Base-by-base conservation (phyloP, 2,888 invertebrate species). In the Adineta ricciae region DNA sequence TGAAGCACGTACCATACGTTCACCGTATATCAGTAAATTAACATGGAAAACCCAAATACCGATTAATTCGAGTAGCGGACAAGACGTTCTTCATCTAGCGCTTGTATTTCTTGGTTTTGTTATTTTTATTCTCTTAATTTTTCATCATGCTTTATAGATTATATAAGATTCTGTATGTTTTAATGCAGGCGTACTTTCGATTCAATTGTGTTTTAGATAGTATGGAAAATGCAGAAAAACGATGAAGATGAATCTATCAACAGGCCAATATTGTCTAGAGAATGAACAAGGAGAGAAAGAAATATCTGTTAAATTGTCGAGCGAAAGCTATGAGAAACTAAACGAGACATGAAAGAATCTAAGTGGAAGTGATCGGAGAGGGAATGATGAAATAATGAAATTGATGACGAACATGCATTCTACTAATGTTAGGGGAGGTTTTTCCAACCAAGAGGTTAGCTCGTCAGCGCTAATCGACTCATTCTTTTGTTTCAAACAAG, bases 301-400 rank as follows among this genome's bases (percentile, higher is more conserved):
- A 32, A 64, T 64, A 64, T 64, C 64, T 64, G 64, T 64, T 64
- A 32, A 36, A 64, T 19, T 64, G 64, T 64, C 32, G 19, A 64
- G 32, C 64, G 19, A 64, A 64, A 64, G 64, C 16, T 64, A 36
- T 64, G 64, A 16, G 5, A 32, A 27, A 32, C 27, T 19, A 36
- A 64, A 64, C 14, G 64, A 64, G 64, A 64, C 32, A 64, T 32
- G 64, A 64, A 64, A 64, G 64, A 64, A 64, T 19, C 64, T 64
- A 64, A 64, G 64, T 64, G 64, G 64, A 64, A 64, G 27, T 64
- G 64, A 64, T 64, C 64, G 64, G 64, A 64, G 64, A 64, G 19
- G 32, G 64, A 36, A 64, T 32, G 64, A 64, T 64, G 64, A 64
- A 32, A 14, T 64, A 64, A 64, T 64, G 64, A 64, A 64, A 64